phyloP scores from a whole-genome alignment of 2,888 invertebrate species.

The Peribatodes rhomboidaria region DNA sequence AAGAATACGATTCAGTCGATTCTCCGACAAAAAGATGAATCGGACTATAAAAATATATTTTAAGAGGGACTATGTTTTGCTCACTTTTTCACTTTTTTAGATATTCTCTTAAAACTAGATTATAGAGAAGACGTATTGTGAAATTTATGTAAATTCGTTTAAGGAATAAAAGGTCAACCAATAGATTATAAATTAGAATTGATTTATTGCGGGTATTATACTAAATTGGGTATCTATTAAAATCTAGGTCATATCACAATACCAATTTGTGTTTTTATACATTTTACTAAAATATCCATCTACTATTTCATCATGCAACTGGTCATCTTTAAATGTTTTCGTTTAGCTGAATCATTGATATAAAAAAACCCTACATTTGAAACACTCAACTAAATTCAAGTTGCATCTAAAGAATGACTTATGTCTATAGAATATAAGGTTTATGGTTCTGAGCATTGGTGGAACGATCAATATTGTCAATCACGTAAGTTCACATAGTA shows the following conservation, averaged over 20 bases:
- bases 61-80: no score
- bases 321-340: background rate
- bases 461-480: no score
- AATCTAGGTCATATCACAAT: constrained; percentile 11
- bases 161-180: constrained; percentile 9
- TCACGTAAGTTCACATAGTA: no score
- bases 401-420: no score
- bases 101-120: no score
- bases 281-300: background rate
- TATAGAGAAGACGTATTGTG: background rate
- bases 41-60: no score
- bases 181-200: background rate
- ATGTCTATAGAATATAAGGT: no score
- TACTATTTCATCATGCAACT: background rate
- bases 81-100: no score
- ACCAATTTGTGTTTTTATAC: background rate
- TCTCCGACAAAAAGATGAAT: no score
- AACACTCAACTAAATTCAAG: background rate
- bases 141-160: background rate
- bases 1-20: no score
- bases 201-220: constrained; percentile 1
- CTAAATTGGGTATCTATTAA: background rate
- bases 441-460: no score
- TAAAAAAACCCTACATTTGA: background rate
- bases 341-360: background rate